These are phyloP conservation scores for Aporrectodea caliginosa DNA, from an alignment of 1,140 invertebrate genomes.

Conservation along the genomic window DNA sequence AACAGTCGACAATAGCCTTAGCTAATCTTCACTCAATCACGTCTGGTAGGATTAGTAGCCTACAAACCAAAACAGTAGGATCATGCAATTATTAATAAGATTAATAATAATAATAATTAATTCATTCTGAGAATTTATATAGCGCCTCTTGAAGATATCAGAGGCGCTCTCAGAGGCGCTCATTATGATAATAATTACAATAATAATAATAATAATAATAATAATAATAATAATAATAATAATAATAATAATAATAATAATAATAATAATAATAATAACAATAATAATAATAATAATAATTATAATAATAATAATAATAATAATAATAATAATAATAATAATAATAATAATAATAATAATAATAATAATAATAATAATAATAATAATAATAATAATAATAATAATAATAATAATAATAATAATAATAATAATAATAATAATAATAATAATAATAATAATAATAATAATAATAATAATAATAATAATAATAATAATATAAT, in stretches of 20 bases:
- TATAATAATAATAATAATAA: background rate
- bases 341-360: background rate
- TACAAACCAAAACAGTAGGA: background rate
- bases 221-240: slow-evolving; percentile 4
- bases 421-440: slow-evolving; percentile 4
- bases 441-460: slow-evolving; percentile 4
- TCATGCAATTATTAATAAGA: too few species aligned
- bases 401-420: slow-evolving; percentile 4
- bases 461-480: slow-evolving; percentile 4
- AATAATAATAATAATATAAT: background rate
- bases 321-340: background rate
- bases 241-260: slow-evolving; percentile 4
- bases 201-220: slow-evolving; percentile 4
- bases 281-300: background rate
- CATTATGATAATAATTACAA: background rate
- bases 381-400: background rate
- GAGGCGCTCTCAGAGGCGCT: background rate
- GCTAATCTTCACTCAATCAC: background rate
- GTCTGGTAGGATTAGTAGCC: background rate
- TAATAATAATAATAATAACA: background rate
- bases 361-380: slow-evolving; percentile 1
- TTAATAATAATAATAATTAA: background rate
- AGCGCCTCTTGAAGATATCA: background rate
- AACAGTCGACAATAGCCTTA: too few species aligned
- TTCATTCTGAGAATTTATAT: background rate